Percentiles rank a stretch among this genome's conserved stretches.
phyloP scores from a whole-genome alignment of 2,113 vertebrate species.

The Thunnus maccoyii region DNA sequence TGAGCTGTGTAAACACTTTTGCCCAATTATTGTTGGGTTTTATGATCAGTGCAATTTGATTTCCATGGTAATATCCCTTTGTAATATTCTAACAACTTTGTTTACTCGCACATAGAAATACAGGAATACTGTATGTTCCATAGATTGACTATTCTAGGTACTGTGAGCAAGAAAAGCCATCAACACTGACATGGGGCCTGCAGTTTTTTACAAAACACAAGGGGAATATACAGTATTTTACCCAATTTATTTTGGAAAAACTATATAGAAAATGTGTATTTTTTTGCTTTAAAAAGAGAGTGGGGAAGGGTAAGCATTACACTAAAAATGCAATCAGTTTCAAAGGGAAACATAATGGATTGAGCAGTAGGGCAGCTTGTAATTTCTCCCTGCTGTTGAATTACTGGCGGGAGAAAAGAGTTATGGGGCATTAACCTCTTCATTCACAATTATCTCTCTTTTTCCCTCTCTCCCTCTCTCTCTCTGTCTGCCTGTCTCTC shows the following conservation, averaged over 20 bases:
- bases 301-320: conserved; percentile 7
- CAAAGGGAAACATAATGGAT: conserved; percentile 63
- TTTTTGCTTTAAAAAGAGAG: conserved; percentile 14
- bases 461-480: background rate
- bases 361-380: conserved; percentile 44
- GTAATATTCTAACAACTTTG: conserved; percentile 19
- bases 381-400: conserved; percentile 56
- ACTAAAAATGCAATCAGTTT: conserved; percentile 52
- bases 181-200: background rate
- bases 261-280: conserved; percentile 12
- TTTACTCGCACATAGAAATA: conserved; percentile 1
- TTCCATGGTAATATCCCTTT: conserved; percentile 15
- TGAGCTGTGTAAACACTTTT: conserved; percentile 51
- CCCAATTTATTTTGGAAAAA: conserved; percentile 8
- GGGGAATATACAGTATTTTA: background rate
- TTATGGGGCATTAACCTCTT: conserved; percentile 75
- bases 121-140: background rate
- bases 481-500: conserved; percentile 26
- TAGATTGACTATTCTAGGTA: background rate
- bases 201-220: background rate
- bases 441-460: conserved; percentile 57
- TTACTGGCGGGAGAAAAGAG: conserved; percentile 59
- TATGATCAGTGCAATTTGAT: conserved; percentile 39
- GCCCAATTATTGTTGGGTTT: conserved; percentile 56
- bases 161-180: background rate